Conservation (phyloP, 2,113 vertebrate species). For the Barbus barbus region DNA sequence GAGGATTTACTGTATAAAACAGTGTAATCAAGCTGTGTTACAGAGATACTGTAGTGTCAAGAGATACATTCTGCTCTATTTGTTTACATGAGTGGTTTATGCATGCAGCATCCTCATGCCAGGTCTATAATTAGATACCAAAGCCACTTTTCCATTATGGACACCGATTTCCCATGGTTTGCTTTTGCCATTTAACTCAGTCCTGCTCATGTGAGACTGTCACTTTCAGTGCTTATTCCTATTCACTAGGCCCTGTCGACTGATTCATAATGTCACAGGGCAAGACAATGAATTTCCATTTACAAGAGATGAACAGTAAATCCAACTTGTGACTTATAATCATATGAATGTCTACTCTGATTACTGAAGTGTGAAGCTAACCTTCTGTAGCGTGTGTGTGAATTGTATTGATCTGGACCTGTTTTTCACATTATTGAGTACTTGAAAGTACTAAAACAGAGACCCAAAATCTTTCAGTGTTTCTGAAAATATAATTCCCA, state of each 20-base stretch:
- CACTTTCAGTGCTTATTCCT: not conserved
- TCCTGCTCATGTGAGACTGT: slow-evolving; percentile 1
- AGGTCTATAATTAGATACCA: slow-evolving; percentile 17
- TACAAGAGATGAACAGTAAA: slow-evolving; percentile 4
- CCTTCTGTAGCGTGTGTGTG: not conserved
- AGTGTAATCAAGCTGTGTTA: not conserved
- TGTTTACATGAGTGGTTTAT: not conserved
- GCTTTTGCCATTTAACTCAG: not conserved
- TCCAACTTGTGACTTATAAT: not conserved
- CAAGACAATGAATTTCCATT: slow-evolving; percentile 9
- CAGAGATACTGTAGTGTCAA: not conserved
- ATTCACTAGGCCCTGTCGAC: not conserved
- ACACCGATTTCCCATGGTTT: not conserved
- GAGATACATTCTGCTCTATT: not conserved
- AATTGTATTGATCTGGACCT: not conserved
- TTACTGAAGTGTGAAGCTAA: not conserved
- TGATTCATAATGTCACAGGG: not conserved
- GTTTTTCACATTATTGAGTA: not conserved
- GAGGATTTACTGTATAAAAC: not conserved
- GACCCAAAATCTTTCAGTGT: not conserved
- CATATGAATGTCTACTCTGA: not conserved
- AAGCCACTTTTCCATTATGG: not conserved
- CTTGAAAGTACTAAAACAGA: not conserved
- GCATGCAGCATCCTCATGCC: not conserved
- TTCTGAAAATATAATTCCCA: not conserved